Base-by-base conservation (phyloP, 2,888 invertebrate genomes). In the Myopa tessellatipennis region DNA sequence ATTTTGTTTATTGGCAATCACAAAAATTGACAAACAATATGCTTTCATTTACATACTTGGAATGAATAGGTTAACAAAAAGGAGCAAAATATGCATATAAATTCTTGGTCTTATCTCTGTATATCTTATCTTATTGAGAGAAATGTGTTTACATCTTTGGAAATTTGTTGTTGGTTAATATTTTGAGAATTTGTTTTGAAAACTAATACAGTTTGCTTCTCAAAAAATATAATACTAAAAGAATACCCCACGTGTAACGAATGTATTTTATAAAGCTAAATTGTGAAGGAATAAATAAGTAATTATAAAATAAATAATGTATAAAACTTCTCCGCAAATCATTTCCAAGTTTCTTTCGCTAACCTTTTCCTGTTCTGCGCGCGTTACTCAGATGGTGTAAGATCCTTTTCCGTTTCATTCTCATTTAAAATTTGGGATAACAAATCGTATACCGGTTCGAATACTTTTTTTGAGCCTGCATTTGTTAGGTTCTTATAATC, bases 401-500 rank as follows among this genome's bases (percentile, higher is more conserved):
- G 90, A 89, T 94, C 93, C 88, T 92, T 93, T 89, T 94, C 94
- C 61, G 92, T 91, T 89, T 94, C 94, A 76, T 93, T 94, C 90
- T 95, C 95, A 84, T 91, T 92, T 75, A 96, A 90, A 84, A 96
- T 91, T 89, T 95, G 95, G 80, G 93, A 91, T 34, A 96, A 90
- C 80, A 96, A 90, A 88, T 96, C 95, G 88, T 95, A 92, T 72
- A 96, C 93, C 34, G 95, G 95, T 89, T 95, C 95, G 88, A 96
- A 96, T 12, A 95, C 94, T 89, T 96, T 96, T 85, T 93, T 92
- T 88, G 96, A 96, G 75, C 97, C 97, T 72, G 94, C 92, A 89
- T 95, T 95, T 3, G 96, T 96, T 79, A 96, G 91, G 86, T 96
- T 94, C 72, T 97, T 92, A 89, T 96, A 98, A 89, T 98, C 97